phyloP scores from a whole-genome alignment of 2,888 invertebrate species.

The Dicranocentrus wangi region DNA sequence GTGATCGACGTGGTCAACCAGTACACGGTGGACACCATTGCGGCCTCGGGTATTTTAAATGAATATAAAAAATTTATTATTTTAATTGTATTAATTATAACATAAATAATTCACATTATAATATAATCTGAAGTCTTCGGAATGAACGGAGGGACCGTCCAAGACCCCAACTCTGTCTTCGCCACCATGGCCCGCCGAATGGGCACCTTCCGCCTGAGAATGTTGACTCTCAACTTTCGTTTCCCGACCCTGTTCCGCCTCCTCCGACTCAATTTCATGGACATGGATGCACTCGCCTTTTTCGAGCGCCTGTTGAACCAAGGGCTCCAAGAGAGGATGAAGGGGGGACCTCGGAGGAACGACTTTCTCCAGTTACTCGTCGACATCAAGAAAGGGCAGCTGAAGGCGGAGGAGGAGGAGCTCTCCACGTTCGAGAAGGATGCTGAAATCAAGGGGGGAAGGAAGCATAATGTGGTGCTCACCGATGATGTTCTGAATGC shows the following conservation, averaged over 20 bases:
- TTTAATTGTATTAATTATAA: too few relatives aligned
- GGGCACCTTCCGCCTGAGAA: conserved; percentile 61
- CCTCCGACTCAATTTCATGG: not conserved
- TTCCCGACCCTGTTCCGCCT: conserved; percentile 7
- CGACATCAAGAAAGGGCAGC: conserved; percentile 47
- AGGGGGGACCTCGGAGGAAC: conserved; percentile 34
- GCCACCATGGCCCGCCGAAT: conserved; percentile 63
- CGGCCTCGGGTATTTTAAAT: too few relatives aligned
- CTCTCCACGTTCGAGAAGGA: conserved; percentile 66
- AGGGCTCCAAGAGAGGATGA: conserved; percentile 27
- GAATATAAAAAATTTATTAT: too few relatives aligned
- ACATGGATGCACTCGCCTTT: not conserved
- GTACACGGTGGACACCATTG: conserved; percentile 73
- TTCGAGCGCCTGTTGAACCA: conserved; percentile 21
- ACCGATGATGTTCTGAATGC: conserved; percentile 40
- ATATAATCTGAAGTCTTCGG: conserved; percentile 76
- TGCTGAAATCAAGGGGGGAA: conserved; percentile 12
- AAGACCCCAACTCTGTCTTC: conserved; percentile 75
- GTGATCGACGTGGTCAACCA: conserved; percentile 21
- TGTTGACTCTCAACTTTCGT: not conserved
- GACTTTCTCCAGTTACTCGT: conserved; percentile 68
- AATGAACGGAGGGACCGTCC: conserved; percentile 74
- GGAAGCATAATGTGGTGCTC: conserved; percentile 9
- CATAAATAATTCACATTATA: too few relatives aligned
- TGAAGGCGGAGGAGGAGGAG: conserved; percentile 44